Conservation (phyloP, 2,113 vertebrate species). For the Trinectes maculatus region DNA sequence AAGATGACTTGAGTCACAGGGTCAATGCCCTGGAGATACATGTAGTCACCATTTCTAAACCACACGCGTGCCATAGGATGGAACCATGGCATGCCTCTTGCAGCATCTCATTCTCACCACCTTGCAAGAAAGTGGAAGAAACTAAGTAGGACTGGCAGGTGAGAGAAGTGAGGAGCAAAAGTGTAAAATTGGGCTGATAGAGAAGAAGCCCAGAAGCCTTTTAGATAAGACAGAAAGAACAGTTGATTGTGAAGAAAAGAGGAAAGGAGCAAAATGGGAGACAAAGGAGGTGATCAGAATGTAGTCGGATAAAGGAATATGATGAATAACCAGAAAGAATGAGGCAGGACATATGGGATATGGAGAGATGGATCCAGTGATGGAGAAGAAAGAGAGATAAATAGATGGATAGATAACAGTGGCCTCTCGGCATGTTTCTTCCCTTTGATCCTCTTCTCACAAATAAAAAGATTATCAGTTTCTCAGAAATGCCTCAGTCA, state of each 20-base stretch:
- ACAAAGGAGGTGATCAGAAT: slow-evolving; percentile 55
- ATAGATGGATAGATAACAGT: slow-evolving; percentile 64
- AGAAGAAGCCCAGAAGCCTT: slow-evolving; percentile 47
- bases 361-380: slow-evolving; percentile 48
- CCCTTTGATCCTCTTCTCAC: slow-evolving; percentile 62
- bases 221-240: slow-evolving; percentile 55
- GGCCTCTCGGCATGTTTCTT: slow-evolving; percentile 53
- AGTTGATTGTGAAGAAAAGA: slow-evolving; percentile 36
- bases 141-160: slow-evolving; percentile 18
- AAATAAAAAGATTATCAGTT: slow-evolving; percentile 67
- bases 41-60: slow-evolving; percentile 34
- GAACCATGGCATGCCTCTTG: neutral
- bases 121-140: neutral
- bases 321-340: slow-evolving; percentile 66
- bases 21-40: slow-evolving; percentile 23
- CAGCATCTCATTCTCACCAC: neutral
- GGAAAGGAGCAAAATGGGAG: slow-evolving; percentile 35
- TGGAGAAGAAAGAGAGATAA: slow-evolving; percentile 41
- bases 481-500: slow-evolving; percentile 62
- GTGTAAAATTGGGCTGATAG: slow-evolving; percentile 65
- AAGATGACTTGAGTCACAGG: slow-evolving; percentile 42
- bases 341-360: slow-evolving; percentile 51
- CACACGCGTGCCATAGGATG: slow-evolving; percentile 23
- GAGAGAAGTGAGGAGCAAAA: slow-evolving; percentile 28
- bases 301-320: slow-evolving; percentile 44